Conservation (phyloP, 2,797 vertebrate species). For the Poecilia gillii region DNA sequence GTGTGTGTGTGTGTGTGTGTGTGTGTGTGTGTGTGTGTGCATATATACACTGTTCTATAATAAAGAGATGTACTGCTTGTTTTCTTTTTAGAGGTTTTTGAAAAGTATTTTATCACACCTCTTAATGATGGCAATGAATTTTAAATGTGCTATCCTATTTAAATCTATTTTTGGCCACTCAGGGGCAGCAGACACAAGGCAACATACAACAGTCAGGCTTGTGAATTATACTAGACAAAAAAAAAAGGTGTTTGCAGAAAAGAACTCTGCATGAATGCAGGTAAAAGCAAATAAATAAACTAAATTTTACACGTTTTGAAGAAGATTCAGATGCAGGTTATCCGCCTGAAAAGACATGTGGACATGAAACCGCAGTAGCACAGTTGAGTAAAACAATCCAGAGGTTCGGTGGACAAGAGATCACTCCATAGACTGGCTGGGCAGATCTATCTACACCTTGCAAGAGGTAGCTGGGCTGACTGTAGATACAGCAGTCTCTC, state of each 20-base stretch:
- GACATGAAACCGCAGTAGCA: neutral
- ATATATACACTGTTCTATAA: neutral
- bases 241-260: neutral
- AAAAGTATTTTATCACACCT: neutral
- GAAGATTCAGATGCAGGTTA: neutral
- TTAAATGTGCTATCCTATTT: neutral
- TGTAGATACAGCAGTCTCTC: neutral
- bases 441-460: neutral
- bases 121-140: neutral
- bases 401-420: neutral
- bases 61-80: slow-evolving; percentile 1
- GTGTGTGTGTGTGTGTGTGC: no score
- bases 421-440: neutral
- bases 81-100: neutral
- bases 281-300: neutral
- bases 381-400: neutral
- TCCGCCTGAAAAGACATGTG: neutral
- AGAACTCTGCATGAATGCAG: neutral
- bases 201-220: neutral
- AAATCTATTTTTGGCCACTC: slow-evolving; percentile 28
- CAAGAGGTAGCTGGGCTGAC: neutral
- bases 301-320: neutral
- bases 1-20: no score
- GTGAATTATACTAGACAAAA: neutral
- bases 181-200: slow-evolving; percentile 42